Conservation (phyloP, 2,113 vertebrate genomes). For the Meriones unguiculatus region DNA sequence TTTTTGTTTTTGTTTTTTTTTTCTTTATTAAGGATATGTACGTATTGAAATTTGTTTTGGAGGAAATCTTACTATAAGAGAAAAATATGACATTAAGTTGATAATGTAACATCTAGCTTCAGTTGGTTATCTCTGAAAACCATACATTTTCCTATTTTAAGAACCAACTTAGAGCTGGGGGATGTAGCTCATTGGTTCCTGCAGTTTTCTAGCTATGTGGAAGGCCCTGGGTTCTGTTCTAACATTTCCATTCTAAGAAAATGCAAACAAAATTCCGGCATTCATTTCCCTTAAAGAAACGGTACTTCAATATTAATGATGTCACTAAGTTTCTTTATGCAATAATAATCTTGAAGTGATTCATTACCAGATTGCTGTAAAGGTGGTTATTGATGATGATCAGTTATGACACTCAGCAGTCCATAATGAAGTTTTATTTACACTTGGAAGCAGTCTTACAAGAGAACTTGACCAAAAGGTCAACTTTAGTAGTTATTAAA, state of each 20-base stretch:
- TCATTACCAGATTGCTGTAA: neutral
- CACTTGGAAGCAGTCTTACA: neutral
- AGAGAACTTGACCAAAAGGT: neutral
- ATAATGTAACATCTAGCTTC: neutral
- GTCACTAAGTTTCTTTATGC: neutral
- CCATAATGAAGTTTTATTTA: neutral
- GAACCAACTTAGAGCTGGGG: neutral
- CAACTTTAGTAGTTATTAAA: neutral
- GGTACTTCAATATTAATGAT: neutral
- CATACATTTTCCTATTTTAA: neutral
- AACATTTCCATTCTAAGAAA: neutral
- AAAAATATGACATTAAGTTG: neutral
- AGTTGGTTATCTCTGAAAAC: neutral
- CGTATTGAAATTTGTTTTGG: neutral
- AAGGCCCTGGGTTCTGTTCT: neutral
- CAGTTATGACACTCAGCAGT: neutral
- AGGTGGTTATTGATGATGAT: neutral
- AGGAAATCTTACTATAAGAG: neutral
- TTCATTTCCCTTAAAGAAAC: constrained; percentile 58
- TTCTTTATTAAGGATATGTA: neutral
- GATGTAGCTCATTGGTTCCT: neutral
- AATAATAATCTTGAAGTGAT: neutral
- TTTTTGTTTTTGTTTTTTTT: neutral
- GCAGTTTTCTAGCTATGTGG: neutral
- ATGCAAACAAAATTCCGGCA: neutral